These are phyloP conservation scores for Leucozona laternaria DNA, from an alignment of 2,888 invertebrate species.

Conservation along the genomic window DNA sequence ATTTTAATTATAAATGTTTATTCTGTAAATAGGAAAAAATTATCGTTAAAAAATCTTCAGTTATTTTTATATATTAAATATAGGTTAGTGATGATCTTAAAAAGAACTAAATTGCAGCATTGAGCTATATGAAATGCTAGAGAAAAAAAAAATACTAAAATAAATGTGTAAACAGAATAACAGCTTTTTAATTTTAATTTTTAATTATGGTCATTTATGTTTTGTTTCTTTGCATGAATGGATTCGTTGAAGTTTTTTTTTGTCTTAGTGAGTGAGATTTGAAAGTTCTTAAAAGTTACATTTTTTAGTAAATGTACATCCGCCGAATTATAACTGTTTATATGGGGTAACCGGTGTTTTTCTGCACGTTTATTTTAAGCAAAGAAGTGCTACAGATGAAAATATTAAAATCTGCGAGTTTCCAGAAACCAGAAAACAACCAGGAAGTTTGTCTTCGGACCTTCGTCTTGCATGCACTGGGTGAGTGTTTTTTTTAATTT, in stretches of 20 bases:
- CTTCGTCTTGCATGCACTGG: no score
- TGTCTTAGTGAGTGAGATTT: background rate
- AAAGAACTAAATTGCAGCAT: constrained; percentile 42
- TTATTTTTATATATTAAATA: constrained; percentile 56
- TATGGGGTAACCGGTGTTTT: no score
- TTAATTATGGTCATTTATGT: background rate
- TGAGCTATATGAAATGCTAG: constrained; percentile 1
- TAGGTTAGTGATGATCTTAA: constrained; percentile 66
- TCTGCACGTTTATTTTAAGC: no score
- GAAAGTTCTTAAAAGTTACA: background rate
- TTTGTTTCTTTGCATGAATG: background rate
- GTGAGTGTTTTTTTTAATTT: no score
- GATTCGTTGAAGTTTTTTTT: background rate
- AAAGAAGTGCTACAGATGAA: no score
- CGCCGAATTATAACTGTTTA: no score
- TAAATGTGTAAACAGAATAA: constrained; percentile 6
- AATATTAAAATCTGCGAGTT: no score
- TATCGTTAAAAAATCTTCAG: constrained; percentile 24
- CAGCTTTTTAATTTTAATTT: background rate
- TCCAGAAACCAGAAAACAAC: no score
- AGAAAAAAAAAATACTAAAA: constrained; percentile 16
- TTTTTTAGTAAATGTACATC: no score
- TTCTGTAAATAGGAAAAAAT: constrained; percentile 56
- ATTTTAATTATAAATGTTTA: constrained; percentile 6
- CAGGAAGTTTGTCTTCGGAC: no score